Base-by-base conservation (phyloP, 2,113 vertebrate species). In the Paraplagusia blochii region DNA sequence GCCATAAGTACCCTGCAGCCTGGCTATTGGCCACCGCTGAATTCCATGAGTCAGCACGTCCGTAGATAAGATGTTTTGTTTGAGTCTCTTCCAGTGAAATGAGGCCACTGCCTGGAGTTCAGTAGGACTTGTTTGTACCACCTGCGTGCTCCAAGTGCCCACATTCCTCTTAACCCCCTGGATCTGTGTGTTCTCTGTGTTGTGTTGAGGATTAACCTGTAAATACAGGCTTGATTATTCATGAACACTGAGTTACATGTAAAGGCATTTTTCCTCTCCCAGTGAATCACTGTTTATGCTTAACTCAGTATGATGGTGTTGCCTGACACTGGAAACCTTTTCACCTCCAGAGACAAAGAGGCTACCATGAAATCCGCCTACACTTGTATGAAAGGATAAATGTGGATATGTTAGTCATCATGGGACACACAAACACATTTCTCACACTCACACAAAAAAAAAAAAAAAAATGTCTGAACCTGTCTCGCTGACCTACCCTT, bases 31-130 rank as follows among this genome's bases (percentile, higher is more conserved):
- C 78, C 76, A 66, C 81, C 36, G 78, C 66, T 58, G 58, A 85
- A 86, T 86, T 83, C 81, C 81, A 85, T 83, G 85, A 85, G 61
- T 87, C 84, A 76, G 84, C 82, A 49, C 44, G 62, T 78, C 63
- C 45, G 38, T 48, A 80, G 80, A 84, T 87, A 81, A 86, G 82
- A 83, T 84, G 80, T 87, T 85, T 82, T 81, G 84, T 82, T 81
- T 81, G 85, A 82, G 72, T 55, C 63, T 36, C 61, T 71, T 80
- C 85, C 81, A 87, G 42, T 70, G 58, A 85, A 83, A 83, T 64
- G 47, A 79, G 79, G 75, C 69, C 72, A 74, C 62, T 46, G 58
- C 60, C 69, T 22, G 1, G 64, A 73, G 79, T 82, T 81, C 72
- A 83, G 22, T 69, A 75, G 75, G 63, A 77, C 50, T 63, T 55